Conservation (phyloP, 64 coral and sea anemone genomes). For the Pocillopora damicornis region DNA sequence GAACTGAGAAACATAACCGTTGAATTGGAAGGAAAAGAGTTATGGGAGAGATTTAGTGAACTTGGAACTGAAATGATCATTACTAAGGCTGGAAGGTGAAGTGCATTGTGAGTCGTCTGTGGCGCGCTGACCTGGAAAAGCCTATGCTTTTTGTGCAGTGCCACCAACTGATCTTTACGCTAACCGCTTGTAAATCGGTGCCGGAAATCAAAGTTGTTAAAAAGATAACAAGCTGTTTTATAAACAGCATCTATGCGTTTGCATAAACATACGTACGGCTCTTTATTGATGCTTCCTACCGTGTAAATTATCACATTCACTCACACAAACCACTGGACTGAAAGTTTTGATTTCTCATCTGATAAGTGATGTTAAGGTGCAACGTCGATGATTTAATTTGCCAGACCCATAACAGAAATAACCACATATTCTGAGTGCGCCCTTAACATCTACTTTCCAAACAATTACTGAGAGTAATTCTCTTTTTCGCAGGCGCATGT, state of each 20-base stretch:
- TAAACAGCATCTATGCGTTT: conserved; percentile 29
- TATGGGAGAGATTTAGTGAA: conserved; percentile 98
- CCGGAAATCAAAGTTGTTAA: conserved; percentile 46
- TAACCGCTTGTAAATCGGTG: conserved; percentile 37
- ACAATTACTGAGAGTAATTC: neutral
- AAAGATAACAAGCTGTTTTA: conserved; percentile 46
- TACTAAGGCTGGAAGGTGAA: conserved; percentile 98
- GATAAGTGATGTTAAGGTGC: conserved; percentile 13
- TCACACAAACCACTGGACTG: conserved; percentile 8
- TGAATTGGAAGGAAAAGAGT: conserved; percentile 79
- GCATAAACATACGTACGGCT: conserved; percentile 13
- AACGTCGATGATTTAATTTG: conserved; percentile 15
- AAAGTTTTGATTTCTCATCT: conserved; percentile 28
- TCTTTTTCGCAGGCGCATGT: conserved; percentile 79
- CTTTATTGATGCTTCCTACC: neutral
- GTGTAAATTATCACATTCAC: conserved; percentile 24
- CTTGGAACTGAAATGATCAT: conserved; percentile 99
- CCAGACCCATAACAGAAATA: neutral
- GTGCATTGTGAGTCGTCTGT: neutral
- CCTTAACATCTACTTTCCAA: neutral
- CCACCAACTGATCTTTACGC: conserved; percentile 26
- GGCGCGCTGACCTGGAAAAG: conserved; percentile 16
- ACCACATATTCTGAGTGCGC: neutral
- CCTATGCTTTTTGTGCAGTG: conserved; percentile 13
- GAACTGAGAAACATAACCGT: conserved; percentile 77